These are phyloP conservation scores for Catharus bicknelli DNA, from an alignment of 2,113 vertebrate species.

Conservation along the genomic window DNA sequence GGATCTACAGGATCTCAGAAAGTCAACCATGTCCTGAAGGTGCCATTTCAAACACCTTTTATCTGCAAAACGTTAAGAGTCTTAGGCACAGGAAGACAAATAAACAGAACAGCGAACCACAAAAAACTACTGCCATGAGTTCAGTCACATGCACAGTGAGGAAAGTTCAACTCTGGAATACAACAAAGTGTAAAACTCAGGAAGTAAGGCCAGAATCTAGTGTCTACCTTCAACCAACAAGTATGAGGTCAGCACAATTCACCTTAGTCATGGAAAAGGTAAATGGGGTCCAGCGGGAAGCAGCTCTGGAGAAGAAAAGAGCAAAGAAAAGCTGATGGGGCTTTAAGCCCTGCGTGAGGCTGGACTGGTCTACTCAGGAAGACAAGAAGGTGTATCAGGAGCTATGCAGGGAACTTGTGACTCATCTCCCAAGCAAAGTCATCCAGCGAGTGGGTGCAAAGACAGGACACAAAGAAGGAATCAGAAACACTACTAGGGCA, in stretches of 20 bases:
- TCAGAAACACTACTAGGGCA: rapidly evolving
- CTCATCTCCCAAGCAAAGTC: not conserved
- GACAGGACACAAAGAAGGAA: not conserved
- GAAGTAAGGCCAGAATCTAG: not conserved
- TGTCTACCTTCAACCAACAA: not conserved
- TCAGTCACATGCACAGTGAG: rapidly evolving
- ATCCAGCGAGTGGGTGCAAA: not conserved
- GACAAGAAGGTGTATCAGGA: not conserved
- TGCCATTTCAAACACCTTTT: not conserved
- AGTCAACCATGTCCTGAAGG: not conserved
- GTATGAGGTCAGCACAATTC: not conserved
- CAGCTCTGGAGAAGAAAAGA: not conserved
- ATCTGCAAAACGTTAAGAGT: not conserved
- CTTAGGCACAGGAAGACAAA: not conserved
- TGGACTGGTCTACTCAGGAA: not conserved
- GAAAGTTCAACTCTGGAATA: not conserved
- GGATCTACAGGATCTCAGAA: not conserved
- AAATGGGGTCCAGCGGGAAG: rapidly evolving
- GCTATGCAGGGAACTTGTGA: rapidly evolving
- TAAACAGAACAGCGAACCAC: not conserved
- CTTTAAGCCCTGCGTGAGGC: not conserved
- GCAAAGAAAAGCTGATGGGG: not conserved
- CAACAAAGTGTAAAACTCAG: not conserved
- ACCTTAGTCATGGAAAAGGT: not conserved
- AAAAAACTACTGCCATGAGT: not conserved